Conservation (phyloP, 2,888 invertebrate genomes). For the Bembecia ichneumoniformis region DNA sequence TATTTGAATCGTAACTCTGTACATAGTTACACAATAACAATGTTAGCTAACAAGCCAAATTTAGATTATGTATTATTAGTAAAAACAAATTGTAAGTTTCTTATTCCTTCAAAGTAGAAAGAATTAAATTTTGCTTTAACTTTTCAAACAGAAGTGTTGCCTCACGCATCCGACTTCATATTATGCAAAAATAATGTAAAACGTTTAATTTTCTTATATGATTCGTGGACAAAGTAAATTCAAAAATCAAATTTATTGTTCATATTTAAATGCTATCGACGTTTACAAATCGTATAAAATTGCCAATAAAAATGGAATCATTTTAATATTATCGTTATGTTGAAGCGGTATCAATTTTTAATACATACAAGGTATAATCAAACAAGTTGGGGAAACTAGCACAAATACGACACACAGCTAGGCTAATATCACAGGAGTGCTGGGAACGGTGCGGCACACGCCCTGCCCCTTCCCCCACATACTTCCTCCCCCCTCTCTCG, state of each 20-base stretch:
- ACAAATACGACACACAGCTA: slow-evolving; percentile 71
- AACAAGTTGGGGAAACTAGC: slow-evolving; percentile 64
- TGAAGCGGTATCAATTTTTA: slow-evolving; percentile 34
- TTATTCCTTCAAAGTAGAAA: too few relatives aligned
- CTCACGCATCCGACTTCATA: too few relatives aligned
- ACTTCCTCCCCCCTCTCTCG: slow-evolving; percentile 14
- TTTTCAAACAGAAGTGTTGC: too few relatives aligned
- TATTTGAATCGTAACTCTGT: too few relatives aligned
- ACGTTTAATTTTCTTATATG: too few relatives aligned
- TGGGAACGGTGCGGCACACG: slow-evolving; percentile 60
- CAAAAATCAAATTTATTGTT: slow-evolving; percentile 33
- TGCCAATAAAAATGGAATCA: slow-evolving; percentile 44
- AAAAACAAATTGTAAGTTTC: too few relatives aligned
- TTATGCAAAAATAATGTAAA: too few relatives aligned
- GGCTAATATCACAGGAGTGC: slow-evolving; percentile 73
- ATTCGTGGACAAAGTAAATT: slow-evolving; percentile 2
- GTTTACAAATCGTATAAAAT: slow-evolving; percentile 58
- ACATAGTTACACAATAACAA: too few relatives aligned
- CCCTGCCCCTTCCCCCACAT: slow-evolving; percentile 17
- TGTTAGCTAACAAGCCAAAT: too few relatives aligned
- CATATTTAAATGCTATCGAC: slow-evolving; percentile 49
- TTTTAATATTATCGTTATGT: slow-evolving; percentile 20
- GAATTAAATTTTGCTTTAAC: too few relatives aligned
- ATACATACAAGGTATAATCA: slow-evolving; percentile 50
- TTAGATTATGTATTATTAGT: too few relatives aligned